phyloP scores from a whole-genome alignment of 2,113 vertebrate species.

The Bombycilla garrulus region DNA sequence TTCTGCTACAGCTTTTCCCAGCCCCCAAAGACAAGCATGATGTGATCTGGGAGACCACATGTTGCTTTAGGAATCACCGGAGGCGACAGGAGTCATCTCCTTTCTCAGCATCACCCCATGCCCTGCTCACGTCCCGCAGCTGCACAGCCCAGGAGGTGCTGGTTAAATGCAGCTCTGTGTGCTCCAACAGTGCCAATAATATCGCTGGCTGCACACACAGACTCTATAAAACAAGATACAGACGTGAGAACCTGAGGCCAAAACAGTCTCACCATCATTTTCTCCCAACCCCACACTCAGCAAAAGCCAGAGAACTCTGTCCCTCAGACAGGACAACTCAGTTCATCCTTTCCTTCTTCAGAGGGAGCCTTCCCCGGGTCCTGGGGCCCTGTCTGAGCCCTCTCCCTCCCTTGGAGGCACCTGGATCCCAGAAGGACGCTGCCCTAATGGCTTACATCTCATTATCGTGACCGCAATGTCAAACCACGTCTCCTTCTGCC shows the following conservation, averaged over 20 bases:
- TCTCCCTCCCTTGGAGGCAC: neutral
- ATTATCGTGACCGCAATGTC: neutral
- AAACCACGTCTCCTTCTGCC: neutral
- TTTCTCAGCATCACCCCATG: neutral
- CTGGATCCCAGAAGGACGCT: neutral
- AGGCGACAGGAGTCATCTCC: neutral
- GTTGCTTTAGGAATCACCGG: fast-evolving
- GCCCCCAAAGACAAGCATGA: neutral
- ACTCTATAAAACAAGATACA: neutral
- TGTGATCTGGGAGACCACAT: neutral
- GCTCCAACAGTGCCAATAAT: neutral
- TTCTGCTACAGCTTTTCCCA: neutral
- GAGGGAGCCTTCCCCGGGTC: neutral
- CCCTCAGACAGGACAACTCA: neutral
- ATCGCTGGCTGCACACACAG: neutral
- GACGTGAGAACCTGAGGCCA: neutral
- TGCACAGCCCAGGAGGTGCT: neutral
- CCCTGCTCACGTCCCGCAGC: fast-evolving
- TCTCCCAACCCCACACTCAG: neutral
- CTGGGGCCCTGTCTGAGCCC: neutral
- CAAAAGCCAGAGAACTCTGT: neutral
- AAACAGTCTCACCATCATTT: neutral
- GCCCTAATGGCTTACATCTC: neutral
- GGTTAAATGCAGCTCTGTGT: neutral
- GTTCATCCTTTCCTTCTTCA: neutral